Base-by-base conservation (phyloP, 2,113 vertebrate species). In the rat (Rattus norvegicus) region DNA sequence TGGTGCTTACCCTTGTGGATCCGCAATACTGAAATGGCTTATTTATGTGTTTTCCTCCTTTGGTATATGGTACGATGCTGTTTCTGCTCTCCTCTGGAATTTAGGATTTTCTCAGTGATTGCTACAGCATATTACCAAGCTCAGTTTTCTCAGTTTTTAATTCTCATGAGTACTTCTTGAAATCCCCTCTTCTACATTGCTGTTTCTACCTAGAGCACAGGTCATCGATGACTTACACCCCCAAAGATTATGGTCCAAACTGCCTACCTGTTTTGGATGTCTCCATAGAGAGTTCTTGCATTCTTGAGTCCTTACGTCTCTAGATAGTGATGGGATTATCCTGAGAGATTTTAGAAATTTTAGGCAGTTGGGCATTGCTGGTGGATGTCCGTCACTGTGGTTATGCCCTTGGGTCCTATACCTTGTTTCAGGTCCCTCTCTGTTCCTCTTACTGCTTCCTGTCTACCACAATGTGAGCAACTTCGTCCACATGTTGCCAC, bases 91-190 rank as follows among this genome's bases (percentile, higher is more conserved):
- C 94, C 93, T 36, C 56, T 33, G 7, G 61, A 94, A 84, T 17
- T 30, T 19, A 16, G 17, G 43, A 1, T 43, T 63, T n/a, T 70
- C 33, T 75, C 2, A 11, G n/a, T 87, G 36, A 43, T 49, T 92
- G 20, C 30, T 90, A 30, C 22, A 47, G 75, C 72, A 61, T 4
- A 8, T 61, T 93, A 39, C 52, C 85, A 73, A 81, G 11, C 12
- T 87, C 63, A 3, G 10, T 30, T 24, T 67, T 67, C 7, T 63
- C 39, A 39, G 67, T 61, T 91, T 94, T 91, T 85, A 19, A 63
- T 81, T 87, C 89, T 56, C 10, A 47, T 90, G 70, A 76, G 63
- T 76, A 56, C 63, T 95, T 93, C 88, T 93, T n/a, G 59, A 70
- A 84, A 80, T 36, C 1, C 8, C 52, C 17, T 86, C 28, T 67